Percentiles rank a stretch among this genome's conserved stretches.
Conservation (phyloP, 2,888 invertebrate species). For the Mycalesis mineus region DNA sequence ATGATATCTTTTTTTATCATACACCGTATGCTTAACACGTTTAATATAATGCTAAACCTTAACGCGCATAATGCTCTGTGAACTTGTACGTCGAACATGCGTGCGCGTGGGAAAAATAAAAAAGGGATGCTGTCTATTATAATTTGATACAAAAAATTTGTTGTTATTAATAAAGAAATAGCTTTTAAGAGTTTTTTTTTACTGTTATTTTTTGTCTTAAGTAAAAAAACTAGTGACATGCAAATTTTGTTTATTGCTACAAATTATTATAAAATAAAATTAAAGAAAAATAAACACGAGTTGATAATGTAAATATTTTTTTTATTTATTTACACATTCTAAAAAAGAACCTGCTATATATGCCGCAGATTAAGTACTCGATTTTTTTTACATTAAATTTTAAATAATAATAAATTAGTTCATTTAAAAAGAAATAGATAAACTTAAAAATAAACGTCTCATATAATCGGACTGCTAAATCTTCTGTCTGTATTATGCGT, state of each 20-base stretch:
- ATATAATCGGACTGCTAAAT: constrained; percentile 42
- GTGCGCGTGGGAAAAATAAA: not conserved
- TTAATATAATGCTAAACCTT: not conserved
- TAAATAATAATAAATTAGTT: no score
- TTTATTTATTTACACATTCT: not conserved
- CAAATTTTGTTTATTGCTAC: constrained; percentile 24
- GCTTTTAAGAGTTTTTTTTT: constrained; percentile 29
- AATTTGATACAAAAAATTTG: constrained; percentile 10
- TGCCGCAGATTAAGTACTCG: no score
- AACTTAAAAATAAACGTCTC: not conserved
- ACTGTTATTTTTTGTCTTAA: constrained; percentile 29
- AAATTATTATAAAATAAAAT: constrained; percentile 9
- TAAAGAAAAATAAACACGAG: constrained; percentile 1
- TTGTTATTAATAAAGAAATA: constrained; percentile 27
- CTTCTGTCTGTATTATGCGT: constrained; percentile 38
- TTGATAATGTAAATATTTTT: constrained; percentile 9
- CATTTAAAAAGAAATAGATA: no score
- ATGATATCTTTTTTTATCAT: not conserved
- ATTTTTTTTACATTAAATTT: no score
- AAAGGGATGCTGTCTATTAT: constrained; percentile 3
- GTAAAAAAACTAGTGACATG: constrained; percentile 24
- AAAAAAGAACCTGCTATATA: no score
- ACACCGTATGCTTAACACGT: not conserved
- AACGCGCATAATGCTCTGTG: not conserved
- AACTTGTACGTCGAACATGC: not conserved